Base-by-base conservation (phyloP, 2,888 invertebrate species). In the Halictus ligatus region DNA sequence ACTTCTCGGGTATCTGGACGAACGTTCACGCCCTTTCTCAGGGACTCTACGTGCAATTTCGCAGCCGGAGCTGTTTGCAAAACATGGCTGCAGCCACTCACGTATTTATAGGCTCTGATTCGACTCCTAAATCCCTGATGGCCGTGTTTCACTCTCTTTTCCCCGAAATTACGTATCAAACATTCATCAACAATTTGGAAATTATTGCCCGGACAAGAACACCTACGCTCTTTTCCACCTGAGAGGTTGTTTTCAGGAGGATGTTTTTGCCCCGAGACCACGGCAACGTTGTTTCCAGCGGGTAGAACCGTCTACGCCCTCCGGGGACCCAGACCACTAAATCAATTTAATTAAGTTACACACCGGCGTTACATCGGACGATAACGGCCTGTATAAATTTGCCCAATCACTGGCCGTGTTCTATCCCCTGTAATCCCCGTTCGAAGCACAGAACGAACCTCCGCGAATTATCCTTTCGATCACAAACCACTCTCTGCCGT, bases 291-390 rank as follows among this genome's bases (percentile, higher is more conserved):
- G n/a, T n/a, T 54, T 54, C 54, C 54, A n/a, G 8, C 54, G 3
- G 54, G n/a, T 54, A n/a, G 54, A 54, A 54, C n/a, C 54, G 21
- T n/a, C 54, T 21, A n/a, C 54, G 54, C n/a, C n/a, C 54, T 21
- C 54, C 10, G n/a, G 54, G 10, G 54, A 54, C 54, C 54, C 21
- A 54, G 60, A 60, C 13, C 60, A n/a, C 64, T 78, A 82, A 78
- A 82, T 82, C 78, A 78, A 82, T 82, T 82, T 82, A 82, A 82
- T 82, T 82, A 82, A 82, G 82, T 74, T 78, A 46, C 77, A 67
- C 71, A 73, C n/a, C 76, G 43, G 75, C 46, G 64, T 81, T 77
- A 81, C 72, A 48, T 72, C 29, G 48, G 29, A 29, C 50, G 43
- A 58, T 54, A 76, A 71, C 71, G 72, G 54, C 29, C 43, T 72